Base-by-base conservation (phyloP, 2,888 invertebrate genomes). In the Andricus quercusramuli region DNA sequence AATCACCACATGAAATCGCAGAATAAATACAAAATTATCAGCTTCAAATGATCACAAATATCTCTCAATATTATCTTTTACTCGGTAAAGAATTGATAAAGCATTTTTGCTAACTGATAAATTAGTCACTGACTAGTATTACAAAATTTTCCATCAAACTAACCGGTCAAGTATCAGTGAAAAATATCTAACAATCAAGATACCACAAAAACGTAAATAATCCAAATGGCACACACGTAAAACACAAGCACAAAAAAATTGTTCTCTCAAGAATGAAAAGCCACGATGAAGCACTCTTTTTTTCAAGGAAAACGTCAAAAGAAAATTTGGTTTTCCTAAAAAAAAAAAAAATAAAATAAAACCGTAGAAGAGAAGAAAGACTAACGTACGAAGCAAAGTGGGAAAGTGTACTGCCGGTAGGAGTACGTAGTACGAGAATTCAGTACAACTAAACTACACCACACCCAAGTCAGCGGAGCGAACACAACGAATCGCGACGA, bases 401-500 rank as follows among this genome's bases (percentile, higher is more conserved):
- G 25, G 22, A 62, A 25, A 62, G 22, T 25, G 5, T 6, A 62
- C 17, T 62, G 62, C 15, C 62, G 15, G 25, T 25, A 8, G 5
- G 37, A 37, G 37, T 37, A 37, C 37, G 37, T 37, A 25, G 13
- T 62, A 56, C n/a, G 4, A 56, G 29, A 65, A 65, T 32, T 68
- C 44, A 68, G 47, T 56, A n/a, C 0, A 74, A 74, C 51, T 8
- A 74, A 29, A 6, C 22, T 41, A 11, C 74, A 56, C 74, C 74
- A 74, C 74, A 74, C 74, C 56, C 56, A 74, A 32, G 56, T 56
- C 32, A 15, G 17, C 20, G 32, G 56, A 74, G 47, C 3, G 32
- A 74, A 56, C 15, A 74, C 56, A 74, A 56, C 74, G 32, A 74
- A 56, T 32, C 74, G 74, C 74, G 74, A 74, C 74, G 74, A 74